Evolutionary conservation across 2,797 vertebrate species (phyloP).

Genomic region (Myotis vivesi): DNA sequence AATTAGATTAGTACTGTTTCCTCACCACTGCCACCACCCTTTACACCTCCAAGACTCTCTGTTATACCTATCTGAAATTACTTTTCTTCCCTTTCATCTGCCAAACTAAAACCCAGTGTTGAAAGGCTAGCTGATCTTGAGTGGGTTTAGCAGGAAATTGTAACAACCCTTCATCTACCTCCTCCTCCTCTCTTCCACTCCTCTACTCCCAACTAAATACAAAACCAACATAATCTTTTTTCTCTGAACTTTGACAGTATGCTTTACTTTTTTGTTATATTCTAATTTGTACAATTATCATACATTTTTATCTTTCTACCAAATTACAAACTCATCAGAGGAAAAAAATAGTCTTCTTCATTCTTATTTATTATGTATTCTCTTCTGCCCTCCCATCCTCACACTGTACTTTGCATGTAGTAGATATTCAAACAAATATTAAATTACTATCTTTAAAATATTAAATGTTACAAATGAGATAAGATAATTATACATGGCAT

Average conservation of each 20-base stretch:
- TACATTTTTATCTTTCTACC: not conserved
- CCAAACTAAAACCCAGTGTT: not conserved
- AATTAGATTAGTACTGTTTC: not conserved
- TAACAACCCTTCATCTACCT: not conserved
- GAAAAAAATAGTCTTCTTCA: not conserved
- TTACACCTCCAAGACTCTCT: not conserved
- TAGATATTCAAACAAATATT: not conserved
- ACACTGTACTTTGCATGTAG: not conserved
- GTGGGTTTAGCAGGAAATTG: not conserved
- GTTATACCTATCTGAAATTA: not conserved
- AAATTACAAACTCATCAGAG: not conserved
- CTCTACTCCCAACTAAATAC: not conserved
- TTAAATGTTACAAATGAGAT: not conserved
- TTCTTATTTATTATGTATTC: not conserved
- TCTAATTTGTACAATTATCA: not conserved
- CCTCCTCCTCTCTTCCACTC: not conserved
- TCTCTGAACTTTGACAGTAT: not conserved
- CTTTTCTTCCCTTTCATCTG: not conserved
- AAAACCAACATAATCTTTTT: not conserved
- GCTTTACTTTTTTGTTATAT: not conserved
- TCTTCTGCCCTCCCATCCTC: not conserved
- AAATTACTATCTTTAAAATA: not conserved
- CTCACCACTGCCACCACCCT: not conserved
- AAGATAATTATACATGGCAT: not conserved
- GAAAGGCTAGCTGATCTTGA: not conserved